Evolutionary conservation across 2,797 vertebrate species (phyloP).

Genomic region (Tolypeutes matacus): DNA sequence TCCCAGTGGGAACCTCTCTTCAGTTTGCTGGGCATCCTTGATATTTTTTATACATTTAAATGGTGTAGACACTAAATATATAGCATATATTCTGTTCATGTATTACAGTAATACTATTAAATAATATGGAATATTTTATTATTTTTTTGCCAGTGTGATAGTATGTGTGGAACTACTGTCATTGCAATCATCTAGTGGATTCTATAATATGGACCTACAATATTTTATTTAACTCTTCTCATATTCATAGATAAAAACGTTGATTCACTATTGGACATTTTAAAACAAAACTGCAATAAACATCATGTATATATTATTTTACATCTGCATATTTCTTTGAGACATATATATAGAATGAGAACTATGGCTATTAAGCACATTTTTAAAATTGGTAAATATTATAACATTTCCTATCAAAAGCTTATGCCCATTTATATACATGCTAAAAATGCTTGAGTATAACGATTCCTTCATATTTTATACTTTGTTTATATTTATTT

Average conservation of each 20-base stretch:
- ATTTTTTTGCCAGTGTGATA: not conserved
- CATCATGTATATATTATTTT: not conserved
- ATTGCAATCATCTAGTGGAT: not conserved
- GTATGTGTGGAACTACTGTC: not conserved
- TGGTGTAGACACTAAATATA: not conserved
- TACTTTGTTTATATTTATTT: not conserved
- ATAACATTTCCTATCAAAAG: not conserved
- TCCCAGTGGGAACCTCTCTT: not conserved
- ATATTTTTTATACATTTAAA: not conserved
- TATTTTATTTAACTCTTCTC: not conserved
- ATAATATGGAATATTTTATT: not conserved
- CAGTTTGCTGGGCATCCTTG: not conserved
- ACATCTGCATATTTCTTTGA: not conserved
- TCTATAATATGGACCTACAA: not conserved
- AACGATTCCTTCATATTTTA: not conserved
- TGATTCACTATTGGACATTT: not conserved
- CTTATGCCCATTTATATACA: not conserved
- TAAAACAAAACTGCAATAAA: not conserved
- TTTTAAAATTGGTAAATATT: not conserved
- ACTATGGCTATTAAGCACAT: not conserved
- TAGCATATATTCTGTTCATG: not conserved
- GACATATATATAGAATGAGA: not conserved
- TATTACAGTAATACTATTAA: not conserved
- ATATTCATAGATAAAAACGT: not conserved
- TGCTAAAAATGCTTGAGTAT: not conserved